Base-by-base conservation (phyloP, 2,888 invertebrate species). In the Scaptomyza reducta region DNA sequence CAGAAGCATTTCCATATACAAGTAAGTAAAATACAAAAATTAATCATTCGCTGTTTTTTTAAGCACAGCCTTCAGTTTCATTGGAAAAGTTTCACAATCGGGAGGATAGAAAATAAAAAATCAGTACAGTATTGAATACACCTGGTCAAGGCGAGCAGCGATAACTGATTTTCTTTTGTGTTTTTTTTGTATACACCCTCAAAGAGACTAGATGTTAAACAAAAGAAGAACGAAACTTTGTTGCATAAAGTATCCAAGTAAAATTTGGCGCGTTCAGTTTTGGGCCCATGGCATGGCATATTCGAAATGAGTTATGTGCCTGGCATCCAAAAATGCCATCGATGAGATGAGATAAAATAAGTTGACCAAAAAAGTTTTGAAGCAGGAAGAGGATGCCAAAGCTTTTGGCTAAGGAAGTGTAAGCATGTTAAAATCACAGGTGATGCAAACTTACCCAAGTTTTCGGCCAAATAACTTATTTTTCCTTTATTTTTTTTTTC, bases 251-350 rank as follows among this genome's bases (percentile, higher is more conserved):
- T 53, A 33, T 50, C 55, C 51, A 57, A 51, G 41, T 53, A 49
- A 64, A 74, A 57, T 59, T 59, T 57, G 50, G 49, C 56, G 50
- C 55, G 58, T 65, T 70, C 49, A 38, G 59, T 58, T 62, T 68
- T 57, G 59, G 68, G 62, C 50, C 61, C 54, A 44, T 33, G 47
- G 41, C 63, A 54, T 33, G 22, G 61, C 46, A 55, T 41, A 44
- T 59, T 66, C 42, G 35, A 79, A 79, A 86, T 83, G 76, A 78
- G 76, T 72, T 83, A 79, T 83, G 83, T 83, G 82, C 80, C 46
- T 47, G 66, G 86, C 71, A 83, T 83, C 66, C 65, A 74, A 79
- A 85, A 64, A 50, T 45, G 50, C 41, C 60, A 42, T 7, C 44
- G 25, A n/a, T 38, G 47, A 60, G 46, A 45, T 44, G 16, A 41